A percentile compares a stretch with the other conserved stretches of the same genome.
phyloP scores from a whole-genome alignment of 2,113 vertebrate genomes.

The Pithys albifrons region DNA sequence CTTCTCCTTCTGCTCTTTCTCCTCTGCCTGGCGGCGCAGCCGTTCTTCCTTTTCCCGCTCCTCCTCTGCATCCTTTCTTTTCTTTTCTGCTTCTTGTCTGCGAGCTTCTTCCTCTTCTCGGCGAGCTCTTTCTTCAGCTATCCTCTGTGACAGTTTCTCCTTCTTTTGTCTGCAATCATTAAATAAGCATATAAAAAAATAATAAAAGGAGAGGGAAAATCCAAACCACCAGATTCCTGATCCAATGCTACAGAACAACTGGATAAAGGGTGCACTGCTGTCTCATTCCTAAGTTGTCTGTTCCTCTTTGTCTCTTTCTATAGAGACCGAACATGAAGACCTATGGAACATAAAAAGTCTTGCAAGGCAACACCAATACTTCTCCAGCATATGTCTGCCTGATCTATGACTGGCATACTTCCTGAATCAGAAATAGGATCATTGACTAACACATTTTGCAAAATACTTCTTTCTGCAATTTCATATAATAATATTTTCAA shows the following conservation, averaged over 20 bases:
- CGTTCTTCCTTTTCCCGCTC: slow-evolving; percentile 72
- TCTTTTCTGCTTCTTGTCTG: slow-evolving; percentile 79
- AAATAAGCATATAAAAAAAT: not conserved
- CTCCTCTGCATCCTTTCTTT: slow-evolving; percentile 74
- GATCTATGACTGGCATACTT: fast-evolving
- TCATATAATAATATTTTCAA: not conserved
- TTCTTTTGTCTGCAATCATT: slow-evolving; percentile 78
- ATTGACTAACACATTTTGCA: not conserved
- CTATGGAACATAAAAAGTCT: not conserved
- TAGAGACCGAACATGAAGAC: not conserved
- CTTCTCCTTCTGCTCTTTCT: slow-evolving; percentile 79
- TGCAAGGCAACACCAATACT: not conserved
- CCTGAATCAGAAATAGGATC: not conserved
- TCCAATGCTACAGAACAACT: not conserved
- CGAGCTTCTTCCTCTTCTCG: slow-evolving; percentile 86
- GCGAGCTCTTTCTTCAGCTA: slow-evolving; percentile 84
- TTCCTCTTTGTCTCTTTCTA: not conserved
- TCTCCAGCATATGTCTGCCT: not conserved
- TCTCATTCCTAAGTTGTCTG: not conserved
- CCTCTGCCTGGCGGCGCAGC: slow-evolving; percentile 62
- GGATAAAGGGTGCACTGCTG: not conserved
- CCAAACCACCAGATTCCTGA: not conserved
- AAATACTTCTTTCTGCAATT: not conserved
- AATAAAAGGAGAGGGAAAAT: not conserved
- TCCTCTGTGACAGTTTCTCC: slow-evolving; percentile 87